These are phyloP conservation scores for Chiroxiphia lanceolata DNA, from an alignment of 2,797 vertebrate species.

Conservation along the genomic window DNA sequence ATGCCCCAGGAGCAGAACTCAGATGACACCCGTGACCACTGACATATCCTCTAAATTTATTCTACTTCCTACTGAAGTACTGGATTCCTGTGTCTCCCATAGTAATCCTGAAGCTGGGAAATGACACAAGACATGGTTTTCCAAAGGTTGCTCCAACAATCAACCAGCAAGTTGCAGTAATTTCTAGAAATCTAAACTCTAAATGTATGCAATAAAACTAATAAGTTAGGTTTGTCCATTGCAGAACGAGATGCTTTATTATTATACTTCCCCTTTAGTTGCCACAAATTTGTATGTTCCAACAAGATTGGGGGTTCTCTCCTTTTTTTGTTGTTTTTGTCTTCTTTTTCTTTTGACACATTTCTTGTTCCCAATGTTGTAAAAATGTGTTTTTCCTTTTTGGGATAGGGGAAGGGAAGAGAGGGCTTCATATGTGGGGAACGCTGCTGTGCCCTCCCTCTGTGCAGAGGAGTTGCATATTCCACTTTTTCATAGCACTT, in stretches of 20 bases:
- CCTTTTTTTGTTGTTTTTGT: fast-evolving
- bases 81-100: background rate
- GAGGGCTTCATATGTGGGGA: fast-evolving
- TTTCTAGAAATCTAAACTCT: background rate
- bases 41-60: background rate
- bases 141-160: background rate
- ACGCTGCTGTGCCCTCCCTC: background rate
- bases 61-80: background rate
- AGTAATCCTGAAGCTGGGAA: background rate
- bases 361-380: background rate
- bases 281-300: background rate
- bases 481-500: background rate
- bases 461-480: background rate
- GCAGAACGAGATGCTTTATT: background rate
- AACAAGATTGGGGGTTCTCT: background rate
- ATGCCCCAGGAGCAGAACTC: background rate
- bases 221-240: background rate
- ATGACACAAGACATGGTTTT: background rate
- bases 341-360: background rate
- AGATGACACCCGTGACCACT: background rate
- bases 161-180: background rate
- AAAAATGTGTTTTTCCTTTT: too few relatives aligned
- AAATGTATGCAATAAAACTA: background rate
- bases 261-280: background rate
- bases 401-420: background rate